These are phyloP conservation scores for Ophioninae sp. DNA, from an alignment of 2,888 invertebrate genomes.

Conservation along the genomic window DNA sequence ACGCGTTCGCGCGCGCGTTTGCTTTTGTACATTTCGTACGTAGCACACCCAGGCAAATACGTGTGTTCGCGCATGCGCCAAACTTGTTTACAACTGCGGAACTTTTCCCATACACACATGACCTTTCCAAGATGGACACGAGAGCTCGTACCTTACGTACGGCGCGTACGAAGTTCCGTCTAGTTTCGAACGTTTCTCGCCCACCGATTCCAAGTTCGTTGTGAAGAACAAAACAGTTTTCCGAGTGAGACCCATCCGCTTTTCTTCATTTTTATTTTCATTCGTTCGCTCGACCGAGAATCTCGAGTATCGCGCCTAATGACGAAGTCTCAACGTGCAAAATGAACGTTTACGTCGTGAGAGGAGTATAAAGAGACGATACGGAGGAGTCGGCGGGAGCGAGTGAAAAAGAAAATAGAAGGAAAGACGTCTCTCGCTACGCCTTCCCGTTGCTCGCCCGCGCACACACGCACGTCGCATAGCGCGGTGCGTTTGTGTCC, in stretches of 20 bases:
- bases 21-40: background rate
- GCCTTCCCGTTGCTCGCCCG: conserved; percentile 29
- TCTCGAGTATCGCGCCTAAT: conserved; percentile 19
- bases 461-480: conserved; percentile 49
- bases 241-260: background rate
- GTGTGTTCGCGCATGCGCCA: conserved; percentile 77
- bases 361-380: background rate
- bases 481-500: conserved; percentile 45
- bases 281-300: background rate
- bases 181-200: conserved; percentile 61
- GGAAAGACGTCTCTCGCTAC: conserved; percentile 44
- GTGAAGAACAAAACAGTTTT: conserved; percentile 15
- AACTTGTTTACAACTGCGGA: conserved; percentile 81
- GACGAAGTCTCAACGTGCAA: conserved; percentile 6
- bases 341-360: background rate
- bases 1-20: background rate
- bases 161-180: conserved; percentile 70
- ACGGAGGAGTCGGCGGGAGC: conserved; percentile 28
- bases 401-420: conserved; percentile 35
- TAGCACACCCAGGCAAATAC: background rate
- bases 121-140: conserved; percentile 81
- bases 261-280: background rate
- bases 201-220: conserved; percentile 9
- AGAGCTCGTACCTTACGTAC: conserved; percentile 73
- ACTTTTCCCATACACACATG: conserved; percentile 78